Base-by-base conservation (phyloP, 2,113 vertebrate species). In the Syngnathoides biaculeatus region DNA sequence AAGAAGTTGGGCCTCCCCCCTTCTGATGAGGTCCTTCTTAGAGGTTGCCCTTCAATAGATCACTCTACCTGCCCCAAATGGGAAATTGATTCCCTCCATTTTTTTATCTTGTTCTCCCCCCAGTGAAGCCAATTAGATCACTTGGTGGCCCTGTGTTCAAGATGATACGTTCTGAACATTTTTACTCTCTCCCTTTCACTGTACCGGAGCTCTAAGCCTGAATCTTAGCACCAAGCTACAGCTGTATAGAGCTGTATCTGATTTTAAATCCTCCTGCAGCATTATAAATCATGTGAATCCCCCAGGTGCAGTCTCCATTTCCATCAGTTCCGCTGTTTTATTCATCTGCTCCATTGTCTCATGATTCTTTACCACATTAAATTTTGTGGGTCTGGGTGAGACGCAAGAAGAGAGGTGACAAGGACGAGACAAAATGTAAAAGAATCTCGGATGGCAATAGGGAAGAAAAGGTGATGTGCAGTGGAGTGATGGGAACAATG, bases 281-380 rank as follows among this genome's bases (percentile, higher is more conserved):
- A 22, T 82, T 81, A 84, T 88, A 85, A 87, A 89, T 88, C 84
- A 87, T 68, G 77, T 70, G 68, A 72, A 69, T 82, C 87, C 83
- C 86, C 64, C 20, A 73, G 79, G 85, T 75, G 69, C 77, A 67
- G 74, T 82, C 79, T 60, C 75, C 80, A 74, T 75, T 57, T 71
- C 79, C 81, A 82, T 86, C 80, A 81, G 76, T 86, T 82, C 83
- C 78, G 79, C 86, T 85, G 83, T 86, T 86, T 90, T 87, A 88
- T 85, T 89, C 86, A 87, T 86, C 77, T 15, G 45, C 78, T 83
- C 75, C 85, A 83, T 87, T 86, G 73, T 87, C 85, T 86, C 75
- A 78, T 64, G 71, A 71, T 72, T 76, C 81, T 75, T 67, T 65
- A 79, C 69, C 78, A 72, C 77, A 83, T 86, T 69, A 82, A 72